These are phyloP conservation scores for Cosmorhoe ocellata DNA, from an alignment of 2,888 invertebrate genomes.

Conservation along the genomic window DNA sequence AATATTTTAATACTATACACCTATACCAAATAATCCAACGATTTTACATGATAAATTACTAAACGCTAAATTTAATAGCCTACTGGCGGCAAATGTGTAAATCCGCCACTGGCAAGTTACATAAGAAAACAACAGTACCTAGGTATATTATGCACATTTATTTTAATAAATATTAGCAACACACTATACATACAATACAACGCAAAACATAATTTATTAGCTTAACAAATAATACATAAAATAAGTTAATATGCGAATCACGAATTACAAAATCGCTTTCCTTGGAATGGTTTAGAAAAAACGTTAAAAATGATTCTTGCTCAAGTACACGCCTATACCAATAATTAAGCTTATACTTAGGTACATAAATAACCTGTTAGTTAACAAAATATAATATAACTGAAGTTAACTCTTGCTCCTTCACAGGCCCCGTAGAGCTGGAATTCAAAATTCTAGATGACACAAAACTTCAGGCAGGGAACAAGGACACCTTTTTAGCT, in stretches of 20 bases:
- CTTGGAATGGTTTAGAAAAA: conserved; percentile 63
- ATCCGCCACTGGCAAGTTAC: too few species aligned
- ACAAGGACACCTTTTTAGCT: too few species aligned
- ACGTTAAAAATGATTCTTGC: conserved; percentile 42
- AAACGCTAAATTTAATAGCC: too few species aligned
- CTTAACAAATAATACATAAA: conserved; percentile 5
- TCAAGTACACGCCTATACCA: conserved; percentile 30
- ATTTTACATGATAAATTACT: too few species aligned
- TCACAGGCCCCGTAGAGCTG: conserved; percentile 65
- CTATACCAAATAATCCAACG: too few species aligned
- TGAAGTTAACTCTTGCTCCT: conserved; percentile 28
- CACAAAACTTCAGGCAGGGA: not conserved
- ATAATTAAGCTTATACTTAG: conserved; percentile 32
- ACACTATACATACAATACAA: conserved; percentile 32
- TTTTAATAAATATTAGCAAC: conserved; percentile 28
- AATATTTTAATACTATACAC: too few species aligned
- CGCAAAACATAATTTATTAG: conserved; percentile 4
- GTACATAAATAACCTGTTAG: conserved; percentile 25
- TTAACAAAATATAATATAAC: conserved; percentile 11
- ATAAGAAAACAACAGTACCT: not conserved
- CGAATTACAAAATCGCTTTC: conserved; percentile 36
- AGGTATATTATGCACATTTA: conserved; percentile 9
- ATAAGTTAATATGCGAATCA: conserved; percentile 43
- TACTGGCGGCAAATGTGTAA: too few species aligned
- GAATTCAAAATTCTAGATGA: conserved; percentile 48